Base-by-base conservation (phyloP, 92 coral and sea anemone species). In the Montipora capitata region DNA sequence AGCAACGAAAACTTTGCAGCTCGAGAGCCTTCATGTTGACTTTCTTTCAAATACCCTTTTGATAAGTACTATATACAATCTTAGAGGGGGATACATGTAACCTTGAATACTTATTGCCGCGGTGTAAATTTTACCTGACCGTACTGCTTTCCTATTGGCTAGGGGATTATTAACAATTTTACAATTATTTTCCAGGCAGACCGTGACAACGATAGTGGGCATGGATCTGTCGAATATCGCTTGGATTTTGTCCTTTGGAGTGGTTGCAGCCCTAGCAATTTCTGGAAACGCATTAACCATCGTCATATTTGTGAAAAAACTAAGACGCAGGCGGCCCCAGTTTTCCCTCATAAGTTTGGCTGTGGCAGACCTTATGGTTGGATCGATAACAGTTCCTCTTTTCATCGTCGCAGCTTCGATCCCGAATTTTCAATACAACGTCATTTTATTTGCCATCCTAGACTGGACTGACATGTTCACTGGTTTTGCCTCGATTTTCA, bases 361-460 rank as follows among this genome's bases (percentile, higher is more conserved):
- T 39, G 59, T 87, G 20, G 93, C 93, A 52, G 95, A 93, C 70
- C 77, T 93, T 0, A 35, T 81, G 78, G 93, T 89, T 51, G 95
- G 95, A 3, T 74, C 82, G 49, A 35, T 89, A 7, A 72, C 95
- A 12, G 27, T 91, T 14, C 95, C 95, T 7, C 61, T 89, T 5
- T 73, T 80, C 79, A 89, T 84, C 54, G 44, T 80, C 12, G 3
- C 14, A 48, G 0, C 1, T 48, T 48, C 2, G 52, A 48, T 20
- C 52, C 0, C 5, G 52, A 9, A 48, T 5, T 2, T 48, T 48
- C 27, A 20, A 20, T 20, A 0, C n/a, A n/a, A 45, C 52, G 10
- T 48, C 10, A 0, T 48, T 48, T 48, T 48, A 48, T 1, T 0
- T 0, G 52, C 4, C 52, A 5, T 27, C 70, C 27, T 18, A 41